Base-by-base conservation (phyloP, 2,113 vertebrate species). In the Engraulis encrasicolus region DNA sequence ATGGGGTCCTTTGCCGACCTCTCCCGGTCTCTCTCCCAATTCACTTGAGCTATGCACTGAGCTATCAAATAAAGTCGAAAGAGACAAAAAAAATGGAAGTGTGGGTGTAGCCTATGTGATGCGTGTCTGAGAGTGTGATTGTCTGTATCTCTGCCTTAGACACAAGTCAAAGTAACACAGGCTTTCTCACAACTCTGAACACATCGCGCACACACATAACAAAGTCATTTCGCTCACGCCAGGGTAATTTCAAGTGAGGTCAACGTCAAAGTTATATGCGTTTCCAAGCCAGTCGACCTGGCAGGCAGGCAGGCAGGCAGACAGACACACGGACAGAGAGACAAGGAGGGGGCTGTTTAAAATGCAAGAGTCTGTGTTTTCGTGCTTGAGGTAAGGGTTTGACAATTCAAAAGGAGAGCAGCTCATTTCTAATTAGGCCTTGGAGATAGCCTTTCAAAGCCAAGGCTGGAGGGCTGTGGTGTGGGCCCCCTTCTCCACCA, bases 331-430 rank as follows among this genome's bases (percentile, higher is more conserved):
- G n/a, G n/a, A n/a, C n/a, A n/a, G n/a, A n/a, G n/a, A n/a, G n/a
- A n/a, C n/a, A n/a, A n/a, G n/a, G n/a, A n/a, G n/a, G n/a, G 96
- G 96, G 91, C 94, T 95, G 94, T 96, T 97, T 97, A 97, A 96
- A 97, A 97, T 97, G 96, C 96, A 96, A 95, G 95, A 95, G 95
- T 95, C 95, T 94, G 94, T 96, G 90, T 97, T 93, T 93, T 94
- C 95, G 93, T 95, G 96, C 96, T 97, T 94, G 96, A 98, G 97
- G 97, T 98, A 97, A 97, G 96, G 95, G 96, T 95, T 15, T 95
- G 96, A 96, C 96, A 94, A 96, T 95, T 95, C 95, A 96, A 93
- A 96, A 96, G 94, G 95, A 95, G 89, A 93, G 85, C n/a, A n/a
- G 88, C 81, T 92, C 86, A 82, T 89, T 91, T 93, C 92, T 94